Conservation (phyloP, 2,797 vertebrate species). For the Phataginus tetradactyla region DNA sequence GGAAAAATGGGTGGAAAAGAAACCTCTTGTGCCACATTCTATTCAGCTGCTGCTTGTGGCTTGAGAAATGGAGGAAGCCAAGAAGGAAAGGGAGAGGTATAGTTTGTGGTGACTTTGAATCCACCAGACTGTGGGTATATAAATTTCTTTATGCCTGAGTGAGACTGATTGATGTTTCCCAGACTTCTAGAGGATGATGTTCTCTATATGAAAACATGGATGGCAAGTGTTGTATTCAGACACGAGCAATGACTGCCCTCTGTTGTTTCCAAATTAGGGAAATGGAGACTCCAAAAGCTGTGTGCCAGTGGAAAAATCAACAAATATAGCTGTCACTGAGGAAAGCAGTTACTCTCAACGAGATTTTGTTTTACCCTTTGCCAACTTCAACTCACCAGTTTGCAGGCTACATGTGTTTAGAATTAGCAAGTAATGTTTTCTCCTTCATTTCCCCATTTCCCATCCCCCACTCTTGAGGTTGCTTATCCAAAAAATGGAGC, state of each 20-base stretch:
- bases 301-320: slow-evolving; percentile 71
- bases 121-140: slow-evolving; percentile 54
- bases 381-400: slow-evolving; percentile 63
- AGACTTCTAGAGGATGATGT: slow-evolving; percentile 70
- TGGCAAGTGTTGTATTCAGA: slow-evolving; percentile 52
- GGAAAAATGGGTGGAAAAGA: slow-evolving; percentile 33
- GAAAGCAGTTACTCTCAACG: slow-evolving; percentile 34
- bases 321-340: slow-evolving; percentile 51
- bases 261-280: slow-evolving; percentile 74
- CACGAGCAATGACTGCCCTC: slow-evolving; percentile 67
- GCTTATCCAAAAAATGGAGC: slow-evolving; percentile 13
- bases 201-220: slow-evolving; percentile 60
- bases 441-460: slow-evolving; percentile 19
- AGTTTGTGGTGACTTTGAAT: slow-evolving; percentile 61
- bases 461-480: not conserved
- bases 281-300: slow-evolving; percentile 35
- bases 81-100: slow-evolving; percentile 64
- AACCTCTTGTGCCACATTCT: slow-evolving; percentile 46
- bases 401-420: slow-evolving; percentile 72
- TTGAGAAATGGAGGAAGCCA: slow-evolving; percentile 64
- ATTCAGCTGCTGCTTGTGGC: slow-evolving; percentile 23
- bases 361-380: slow-evolving; percentile 60
- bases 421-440: slow-evolving; percentile 72
- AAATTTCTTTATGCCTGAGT: slow-evolving; percentile 60
- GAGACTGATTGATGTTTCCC: slow-evolving; percentile 63